phyloP scores from a whole-genome alignment of 2,888 invertebrate species.

The Mongoloraphidia duomilia region DNA sequence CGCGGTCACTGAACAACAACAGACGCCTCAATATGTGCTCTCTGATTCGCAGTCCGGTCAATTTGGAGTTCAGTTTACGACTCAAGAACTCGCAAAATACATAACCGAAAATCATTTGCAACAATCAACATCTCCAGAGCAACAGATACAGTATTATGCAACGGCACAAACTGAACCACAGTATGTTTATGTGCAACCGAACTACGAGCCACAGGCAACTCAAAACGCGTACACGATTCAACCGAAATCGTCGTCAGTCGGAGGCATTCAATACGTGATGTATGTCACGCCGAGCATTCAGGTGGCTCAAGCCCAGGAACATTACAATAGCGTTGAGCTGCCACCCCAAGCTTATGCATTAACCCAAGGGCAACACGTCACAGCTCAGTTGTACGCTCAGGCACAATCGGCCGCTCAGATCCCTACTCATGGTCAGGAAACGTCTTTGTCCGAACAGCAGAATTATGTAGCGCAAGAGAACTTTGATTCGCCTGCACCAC shows the following conservation, averaged over 20 bases:
- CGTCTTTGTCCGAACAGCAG: background rate
- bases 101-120: slow-evolving; percentile 22
- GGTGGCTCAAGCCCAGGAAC: background rate
- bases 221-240: background rate
- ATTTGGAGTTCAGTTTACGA: too few species aligned
- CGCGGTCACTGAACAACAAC: background rate
- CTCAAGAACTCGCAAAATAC: slow-evolving; percentile 21
- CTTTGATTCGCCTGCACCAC: background rate
- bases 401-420: slow-evolving; percentile 7
- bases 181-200: slow-evolving; percentile 20
- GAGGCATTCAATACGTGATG: slow-evolving; percentile 24
- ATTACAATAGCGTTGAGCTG: background rate
- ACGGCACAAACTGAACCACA: slow-evolving; percentile 20
- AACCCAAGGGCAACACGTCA: background rate
- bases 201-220: slow-evolving; percentile 8
- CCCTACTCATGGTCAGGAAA: background rate
- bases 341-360: background rate
- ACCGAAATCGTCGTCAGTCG: slow-evolving; percentile 16
- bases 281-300: slow-evolving; percentile 11
- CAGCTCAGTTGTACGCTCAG: slow-evolving; percentile 5
- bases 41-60: too few species aligned
- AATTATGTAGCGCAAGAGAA: too few species aligned
- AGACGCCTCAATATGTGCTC: too few species aligned
- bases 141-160: slow-evolving; percentile 23
- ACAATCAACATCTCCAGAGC: slow-evolving; percentile 6